Evolutionary conservation across 92 coral and sea anemone species (phyloP).

Genomic region (Epizoanthus ramosus): DNA sequence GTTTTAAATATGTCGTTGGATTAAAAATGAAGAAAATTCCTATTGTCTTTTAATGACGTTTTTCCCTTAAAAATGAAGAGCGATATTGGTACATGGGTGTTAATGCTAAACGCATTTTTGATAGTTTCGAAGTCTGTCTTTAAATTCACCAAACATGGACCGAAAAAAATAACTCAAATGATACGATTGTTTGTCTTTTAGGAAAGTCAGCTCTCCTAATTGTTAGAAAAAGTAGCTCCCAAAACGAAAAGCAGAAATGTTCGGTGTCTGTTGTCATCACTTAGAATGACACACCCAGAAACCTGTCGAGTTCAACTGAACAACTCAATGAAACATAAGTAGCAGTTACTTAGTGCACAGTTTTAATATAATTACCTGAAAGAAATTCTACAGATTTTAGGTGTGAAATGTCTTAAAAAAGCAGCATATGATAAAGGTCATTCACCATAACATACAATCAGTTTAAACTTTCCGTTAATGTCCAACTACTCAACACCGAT

Average conservation of each 20-base stretch:
- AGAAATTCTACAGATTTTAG: background rate
- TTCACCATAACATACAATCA: no score
- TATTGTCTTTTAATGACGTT: background rate
- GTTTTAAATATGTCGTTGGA: background rate
- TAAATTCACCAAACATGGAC: conserved; percentile 30
- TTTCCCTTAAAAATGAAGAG: background rate
- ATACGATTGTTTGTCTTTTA: background rate
- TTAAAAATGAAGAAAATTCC: background rate
- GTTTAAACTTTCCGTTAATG: no score
- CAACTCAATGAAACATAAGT: background rate
- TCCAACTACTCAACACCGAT: background rate
- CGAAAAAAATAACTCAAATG: background rate
- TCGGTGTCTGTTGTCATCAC: background rate
- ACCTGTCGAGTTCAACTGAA: background rate
- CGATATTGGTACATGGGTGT: background rate
- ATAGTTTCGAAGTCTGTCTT: background rate
- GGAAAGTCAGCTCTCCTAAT: background rate
- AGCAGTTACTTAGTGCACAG: background rate
- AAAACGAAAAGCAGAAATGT: background rate
- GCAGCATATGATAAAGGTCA: background rate
- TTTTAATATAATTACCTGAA: background rate
- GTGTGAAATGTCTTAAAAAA: background rate
- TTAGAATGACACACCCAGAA: background rate
- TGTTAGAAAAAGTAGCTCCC: background rate
- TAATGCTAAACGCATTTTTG: background rate